Evolutionary conservation across 2,797 vertebrate species (phyloP), one percentile per base, ranked within the genome.

Genomic region (Sebastes wilsoni): DNA sequence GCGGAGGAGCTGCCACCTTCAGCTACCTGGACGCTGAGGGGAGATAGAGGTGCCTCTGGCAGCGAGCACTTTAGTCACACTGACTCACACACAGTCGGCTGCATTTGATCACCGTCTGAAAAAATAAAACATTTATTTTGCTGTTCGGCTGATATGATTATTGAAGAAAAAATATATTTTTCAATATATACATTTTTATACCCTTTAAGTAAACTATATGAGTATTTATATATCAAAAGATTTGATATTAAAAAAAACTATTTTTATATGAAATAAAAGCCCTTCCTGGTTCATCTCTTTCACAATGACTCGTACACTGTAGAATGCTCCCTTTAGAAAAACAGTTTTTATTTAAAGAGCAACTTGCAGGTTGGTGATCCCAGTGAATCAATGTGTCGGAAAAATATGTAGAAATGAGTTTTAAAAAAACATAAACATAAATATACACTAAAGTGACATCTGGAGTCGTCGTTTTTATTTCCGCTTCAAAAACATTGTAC

Each of bases 21-120:
- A 91, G 89, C 85, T 89, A 92, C 86, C 89, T 91, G 87, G 87
- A 90, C 60, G 68, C 80, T 72, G 82, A 80, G 81, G 79, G 70
- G 75, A 87, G 89, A 89, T 89, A 86, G 82, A 25, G 72, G 66
- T 42, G 69, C 67, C 80, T 80, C 72, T 84, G 79, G 77, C 77
- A 78, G 68, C 61, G 42, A 87, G 67, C 84, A 59, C 83, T 85
- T 86, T 75, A 84, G 83, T 89, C 85, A 82, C 81, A 77, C 32
- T 82, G 79, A 88, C 67, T 85, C 83, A 87, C 52, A 70, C 42
- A 59, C 25, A 25, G 30, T n/a, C 8, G 11, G 36, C 60, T 42
- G 64, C 14, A 65, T 77, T 66, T 67, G 61, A 22, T 75, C 71
- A 68, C 6, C 68, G 30, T 36, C 52, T 59, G 7, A 20, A 52